A percentile compares a stretch with the other conserved stretches of the same genome.
Evolutionary conservation across 1,140 invertebrate species (phyloP).

Genomic region (Helicoverpa zea): DNA sequence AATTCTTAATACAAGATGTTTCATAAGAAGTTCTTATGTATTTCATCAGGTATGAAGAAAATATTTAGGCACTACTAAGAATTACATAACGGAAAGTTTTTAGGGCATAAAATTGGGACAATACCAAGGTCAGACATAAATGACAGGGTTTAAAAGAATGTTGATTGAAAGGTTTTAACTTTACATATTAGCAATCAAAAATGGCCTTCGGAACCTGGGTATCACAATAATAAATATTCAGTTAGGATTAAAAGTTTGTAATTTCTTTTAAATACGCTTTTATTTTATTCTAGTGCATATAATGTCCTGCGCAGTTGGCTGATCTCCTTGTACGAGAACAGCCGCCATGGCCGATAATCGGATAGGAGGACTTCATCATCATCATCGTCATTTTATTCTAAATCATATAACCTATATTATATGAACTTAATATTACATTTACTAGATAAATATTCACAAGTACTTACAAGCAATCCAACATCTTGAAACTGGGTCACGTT

Average conservation of each 20-base stretch:
- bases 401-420: no score
- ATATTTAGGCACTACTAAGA: no score
- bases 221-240: no score
- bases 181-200: background rate
- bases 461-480: background rate
- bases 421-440: background rate
- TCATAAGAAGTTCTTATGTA: no score
- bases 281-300: background rate
- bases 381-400: no score
- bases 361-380: no score
- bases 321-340: no score
- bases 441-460: background rate
- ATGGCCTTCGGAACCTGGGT: background rate
- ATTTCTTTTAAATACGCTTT: background rate
- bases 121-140: background rate
- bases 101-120: background rate
- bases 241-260: no score
- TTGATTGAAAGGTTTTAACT: constrained; percentile 16
- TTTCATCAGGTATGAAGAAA: no score
- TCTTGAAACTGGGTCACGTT: constrained; percentile 10
- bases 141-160: constrained; percentile 2
- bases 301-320: no score
- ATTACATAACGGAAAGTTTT: constrained; percentile 4
- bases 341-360: no score
- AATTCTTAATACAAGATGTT: background rate